Conservation (phyloP, 2,888 invertebrate species). For the Polylopha cassiicola region DNA sequence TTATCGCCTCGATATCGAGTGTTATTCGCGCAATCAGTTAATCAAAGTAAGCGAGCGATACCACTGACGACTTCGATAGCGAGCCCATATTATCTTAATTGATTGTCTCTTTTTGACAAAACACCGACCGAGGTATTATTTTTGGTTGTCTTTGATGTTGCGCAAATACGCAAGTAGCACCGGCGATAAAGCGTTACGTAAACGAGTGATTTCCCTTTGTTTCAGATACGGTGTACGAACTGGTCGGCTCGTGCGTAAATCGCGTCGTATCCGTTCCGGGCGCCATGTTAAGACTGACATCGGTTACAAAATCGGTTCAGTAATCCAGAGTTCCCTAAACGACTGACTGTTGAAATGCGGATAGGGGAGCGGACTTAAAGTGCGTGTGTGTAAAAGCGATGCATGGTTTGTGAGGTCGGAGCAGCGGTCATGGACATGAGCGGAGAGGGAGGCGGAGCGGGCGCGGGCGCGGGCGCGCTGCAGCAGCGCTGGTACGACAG, state of each 20-base stretch:
- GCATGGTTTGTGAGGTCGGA: conserved; percentile 75
- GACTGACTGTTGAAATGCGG: conserved; percentile 59
- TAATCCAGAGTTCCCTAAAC: conserved; percentile 35
- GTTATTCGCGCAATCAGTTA: conserved; percentile 65
- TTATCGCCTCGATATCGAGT: conserved; percentile 68
- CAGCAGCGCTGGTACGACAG: conserved; percentile 77
- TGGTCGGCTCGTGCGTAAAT: conserved; percentile 29
- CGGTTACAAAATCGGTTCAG: conserved; percentile 33
- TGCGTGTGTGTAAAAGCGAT: conserved; percentile 71
- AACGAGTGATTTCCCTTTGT: conserved; percentile 30
- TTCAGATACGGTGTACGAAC: conserved; percentile 58
- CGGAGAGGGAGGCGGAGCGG: conserved; percentile 64
- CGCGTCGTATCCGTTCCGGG: conserved; percentile 14
- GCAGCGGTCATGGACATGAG: conserved; percentile 73
- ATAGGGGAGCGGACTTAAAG: conserved; percentile 66
- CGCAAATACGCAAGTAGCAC: conserved; percentile 31
- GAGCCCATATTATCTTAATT: conserved; percentile 69
- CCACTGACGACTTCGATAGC: conserved; percentile 63
- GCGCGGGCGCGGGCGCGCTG: conserved; percentile 61
- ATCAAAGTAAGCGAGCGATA: conserved; percentile 74
- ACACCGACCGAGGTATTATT: conserved; percentile 44
- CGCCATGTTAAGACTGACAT: conserved; percentile 45
- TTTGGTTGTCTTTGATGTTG: conserved; percentile 46
- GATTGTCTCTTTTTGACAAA: conserved; percentile 68
- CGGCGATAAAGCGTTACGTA: conserved; percentile 8